These are phyloP conservation scores for Leptoclinus maculatus DNA, from an alignment of 2,797 vertebrate species.

Conservation along the genomic window DNA sequence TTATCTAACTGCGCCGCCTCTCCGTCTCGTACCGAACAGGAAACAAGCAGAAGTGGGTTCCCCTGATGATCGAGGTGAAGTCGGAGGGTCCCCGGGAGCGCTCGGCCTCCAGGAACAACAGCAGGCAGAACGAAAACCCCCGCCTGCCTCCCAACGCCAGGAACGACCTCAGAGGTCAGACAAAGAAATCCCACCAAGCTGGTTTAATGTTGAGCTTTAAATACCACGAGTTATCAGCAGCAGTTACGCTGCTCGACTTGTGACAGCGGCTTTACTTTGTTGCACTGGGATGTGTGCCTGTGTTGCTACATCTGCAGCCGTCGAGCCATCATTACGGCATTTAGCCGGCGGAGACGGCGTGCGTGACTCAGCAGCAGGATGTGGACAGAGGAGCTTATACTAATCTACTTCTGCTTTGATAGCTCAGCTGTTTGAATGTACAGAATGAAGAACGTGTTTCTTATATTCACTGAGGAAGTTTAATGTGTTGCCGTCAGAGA, in stretches of 20 bases:
- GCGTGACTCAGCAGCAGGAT: conserved; percentile 57
- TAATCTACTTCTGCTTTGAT: conserved; percentile 49
- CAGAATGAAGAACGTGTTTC: neutral
- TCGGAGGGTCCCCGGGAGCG: conserved; percentile 95
- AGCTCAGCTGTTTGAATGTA: conserved; percentile 1
- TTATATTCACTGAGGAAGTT: conserved; percentile 5
- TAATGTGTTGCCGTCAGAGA: neutral
- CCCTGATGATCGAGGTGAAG: conserved; percentile 98
- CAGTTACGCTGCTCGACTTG: neutral
- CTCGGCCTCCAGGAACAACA: conserved; percentile 93
- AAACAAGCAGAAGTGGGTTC: conserved; percentile 99
- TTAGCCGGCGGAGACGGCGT: conserved; percentile 11
- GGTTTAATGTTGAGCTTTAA: neutral
- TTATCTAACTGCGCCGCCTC: neutral
- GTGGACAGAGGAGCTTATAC: conserved; percentile 15
- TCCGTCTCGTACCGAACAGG: conserved; percentile 71
- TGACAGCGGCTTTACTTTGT: neutral
- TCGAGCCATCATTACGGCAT: no score
- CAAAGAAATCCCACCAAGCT: no score
- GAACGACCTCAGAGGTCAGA: conserved; percentile 93
- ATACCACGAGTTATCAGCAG: neutral
- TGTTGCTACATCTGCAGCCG: no score
- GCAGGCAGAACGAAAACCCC: conserved; percentile 90
- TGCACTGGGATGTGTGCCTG: no score
- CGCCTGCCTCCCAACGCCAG: conserved; percentile 89